Evolutionary conservation across 1,140 invertebrate genomes (phyloP), one percentile per base, ranked within the genome.

Genomic region (Drosophila grimshawi): DNA sequence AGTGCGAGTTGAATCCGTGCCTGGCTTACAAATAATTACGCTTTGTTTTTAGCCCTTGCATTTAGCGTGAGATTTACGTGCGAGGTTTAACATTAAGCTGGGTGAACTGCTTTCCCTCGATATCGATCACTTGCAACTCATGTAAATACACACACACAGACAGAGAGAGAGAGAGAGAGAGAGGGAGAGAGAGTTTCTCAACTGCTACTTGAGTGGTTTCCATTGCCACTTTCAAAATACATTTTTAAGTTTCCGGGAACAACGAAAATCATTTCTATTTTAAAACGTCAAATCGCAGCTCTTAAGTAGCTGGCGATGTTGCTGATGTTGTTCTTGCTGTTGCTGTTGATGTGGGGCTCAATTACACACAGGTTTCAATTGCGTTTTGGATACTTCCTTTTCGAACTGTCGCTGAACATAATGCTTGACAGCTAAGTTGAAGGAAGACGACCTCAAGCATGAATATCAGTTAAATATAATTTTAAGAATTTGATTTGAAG

Each of bases 11-110:
- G 11, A 61, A 67, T 43, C 65, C 61, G 63, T 62, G 46, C 61
- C 48, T 49, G 57, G 72, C 70, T 79, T 79, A 83, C 45, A 53
- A 37, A 67, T 85, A 83, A 85, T 85, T 81, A 86, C 66, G 49
- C 78, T 74, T 55, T 68, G 69, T 81, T 30, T n/a, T 52, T 60
- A 63, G 51, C 55, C 27, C 55, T 19, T 41, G 37, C 52, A 29
- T 11, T 57, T 62, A 69, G 37, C 32, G 59, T 51, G 49, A 7
- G 48, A 67, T 43, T 77, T 62, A 63, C n/a, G 39, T 43, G 10
- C 19, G 35, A 66, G 52, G 48, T 59, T 39, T 68, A 59, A 62
- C 49, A 55, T 43, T 85, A 73, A 85, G 77, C 81, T 56, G 35
- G 64, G 52, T 45, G 33, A 5, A 30, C 30, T 73, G 69, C 39